Evolutionary conservation across 2,888 invertebrate species (phyloP).

Genomic region (Heteromurus nitidus): DNA sequence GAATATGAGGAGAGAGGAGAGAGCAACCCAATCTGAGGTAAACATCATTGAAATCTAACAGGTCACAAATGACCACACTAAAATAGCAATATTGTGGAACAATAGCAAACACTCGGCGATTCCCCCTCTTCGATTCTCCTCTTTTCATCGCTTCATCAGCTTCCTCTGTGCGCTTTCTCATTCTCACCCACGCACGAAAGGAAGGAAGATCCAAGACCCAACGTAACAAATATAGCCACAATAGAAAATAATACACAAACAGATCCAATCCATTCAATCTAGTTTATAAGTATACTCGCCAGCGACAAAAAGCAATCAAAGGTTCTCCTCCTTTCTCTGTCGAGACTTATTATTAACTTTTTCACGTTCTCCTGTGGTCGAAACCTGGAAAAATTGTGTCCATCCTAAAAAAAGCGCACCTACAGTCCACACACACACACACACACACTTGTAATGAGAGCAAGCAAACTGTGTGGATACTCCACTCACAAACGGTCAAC

Average conservation of each 20-base stretch:
- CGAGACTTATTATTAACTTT: conserved; percentile 59
- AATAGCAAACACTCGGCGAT: neutral
- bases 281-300: neutral
- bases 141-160: too few relatives aligned
- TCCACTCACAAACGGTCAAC: too few relatives aligned
- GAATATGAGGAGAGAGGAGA: neutral
- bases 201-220: neutral
- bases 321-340: conserved; percentile 53
- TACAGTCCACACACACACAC: neutral
- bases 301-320: conserved; percentile 52
- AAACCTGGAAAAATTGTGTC: too few relatives aligned
- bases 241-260: conserved; percentile 25
- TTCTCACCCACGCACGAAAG: neutral
- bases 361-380: conserved; percentile 45
- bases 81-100: conserved; percentile 28
- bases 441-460: neutral
- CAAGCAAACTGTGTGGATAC: too few relatives aligned
- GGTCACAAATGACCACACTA: conserved; percentile 11
- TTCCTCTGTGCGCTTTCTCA: neutral
- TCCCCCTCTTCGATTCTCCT: conserved; percentile 5
- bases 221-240: conserved; percentile 8
- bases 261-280: conserved; percentile 5
- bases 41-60: conserved; percentile 37
- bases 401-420: neutral
- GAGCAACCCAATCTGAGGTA: neutral